A percentile compares a stretch with the other conserved stretches of the same genome.
phyloP scores from a whole-genome alignment of 2,113 vertebrate species.

The Sphaerodactylus townsendi region DNA sequence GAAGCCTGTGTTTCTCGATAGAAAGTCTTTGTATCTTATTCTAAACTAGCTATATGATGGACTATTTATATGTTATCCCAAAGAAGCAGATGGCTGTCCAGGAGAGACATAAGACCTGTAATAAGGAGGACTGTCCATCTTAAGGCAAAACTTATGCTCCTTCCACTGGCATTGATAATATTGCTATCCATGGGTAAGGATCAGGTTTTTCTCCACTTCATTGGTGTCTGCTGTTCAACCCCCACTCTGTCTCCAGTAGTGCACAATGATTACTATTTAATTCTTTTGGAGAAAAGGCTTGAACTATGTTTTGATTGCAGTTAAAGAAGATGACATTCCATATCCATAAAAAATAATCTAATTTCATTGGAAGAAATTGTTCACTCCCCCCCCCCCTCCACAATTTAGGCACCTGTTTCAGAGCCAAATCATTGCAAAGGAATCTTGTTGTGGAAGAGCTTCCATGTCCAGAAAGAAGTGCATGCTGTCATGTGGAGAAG shows the following conservation, averaged over 20 bases:
- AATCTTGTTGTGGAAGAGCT: constrained; percentile 38
- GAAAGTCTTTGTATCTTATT: neutral
- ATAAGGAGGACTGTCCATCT: neutral
- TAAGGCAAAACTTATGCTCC: neutral
- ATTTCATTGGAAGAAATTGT: constrained; percentile 36
- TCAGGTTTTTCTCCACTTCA: neutral
- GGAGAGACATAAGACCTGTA: neutral
- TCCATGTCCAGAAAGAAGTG: constrained; percentile 3
- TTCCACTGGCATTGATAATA: neutral
- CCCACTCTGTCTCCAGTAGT: neutral
- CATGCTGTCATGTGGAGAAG: neutral
- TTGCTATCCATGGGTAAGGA: neutral
- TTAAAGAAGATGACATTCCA: neutral
- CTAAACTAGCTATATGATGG: neutral
- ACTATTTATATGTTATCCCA: neutral
- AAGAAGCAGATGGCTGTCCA: neutral
- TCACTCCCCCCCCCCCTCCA: neutral
- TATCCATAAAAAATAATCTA: constrained; percentile 24
- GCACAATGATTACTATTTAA: neutral
- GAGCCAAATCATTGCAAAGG: constrained; percentile 25
- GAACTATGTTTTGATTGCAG: constrained; percentile 44
- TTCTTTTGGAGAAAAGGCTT: neutral
- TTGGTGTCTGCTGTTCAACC: neutral
- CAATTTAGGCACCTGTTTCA: constrained; percentile 42
- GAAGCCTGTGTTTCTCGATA: neutral